Percentiles rank a stretch among this genome's conserved stretches.
Evolutionary conservation across 2,888 invertebrate species (phyloP).

Genomic region (Philonicus albiceps): DNA sequence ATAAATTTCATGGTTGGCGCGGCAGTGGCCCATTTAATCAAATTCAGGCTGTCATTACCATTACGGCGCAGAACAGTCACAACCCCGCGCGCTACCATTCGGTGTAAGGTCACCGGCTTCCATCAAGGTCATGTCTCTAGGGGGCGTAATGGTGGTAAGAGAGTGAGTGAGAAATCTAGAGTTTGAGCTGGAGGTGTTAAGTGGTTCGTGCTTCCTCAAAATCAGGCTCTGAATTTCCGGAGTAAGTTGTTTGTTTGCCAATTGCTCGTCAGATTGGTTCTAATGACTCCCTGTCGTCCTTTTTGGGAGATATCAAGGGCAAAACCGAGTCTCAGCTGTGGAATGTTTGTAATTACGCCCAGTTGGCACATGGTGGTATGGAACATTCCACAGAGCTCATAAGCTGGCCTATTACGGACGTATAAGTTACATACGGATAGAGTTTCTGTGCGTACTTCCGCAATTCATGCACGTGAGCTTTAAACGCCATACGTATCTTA

Average conservation of each 20-base stretch:
- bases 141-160: not conserved
- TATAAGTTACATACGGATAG: not conserved
- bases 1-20: constrained; percentile 16
- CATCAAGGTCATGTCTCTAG: constrained; percentile 5
- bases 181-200: not conserved
- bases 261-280: not conserved
- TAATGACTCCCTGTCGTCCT: not conserved
- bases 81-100: not conserved
- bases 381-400: not conserved
- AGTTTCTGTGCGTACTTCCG: not conserved
- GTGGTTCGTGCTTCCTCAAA: constrained; percentile 9
- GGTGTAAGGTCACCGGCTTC: constrained; percentile 26
- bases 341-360: not conserved
- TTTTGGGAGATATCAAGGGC: not conserved
- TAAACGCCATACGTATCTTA: not conserved
- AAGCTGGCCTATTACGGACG: not conserved
- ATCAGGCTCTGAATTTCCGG: constrained; percentile 4
- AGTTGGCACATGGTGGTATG: not conserved
- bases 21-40: constrained; percentile 15
- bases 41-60: constrained; percentile 23
- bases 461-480: not conserved
- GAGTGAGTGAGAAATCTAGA: not conserved
- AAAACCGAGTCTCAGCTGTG: not conserved
- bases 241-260: not conserved
- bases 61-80: not conserved